Evolutionary conservation across 2,888 invertebrate species (phyloP), one percentile per base, ranked within the genome.

Genomic region (Zaprionus bogoriensis): DNA sequence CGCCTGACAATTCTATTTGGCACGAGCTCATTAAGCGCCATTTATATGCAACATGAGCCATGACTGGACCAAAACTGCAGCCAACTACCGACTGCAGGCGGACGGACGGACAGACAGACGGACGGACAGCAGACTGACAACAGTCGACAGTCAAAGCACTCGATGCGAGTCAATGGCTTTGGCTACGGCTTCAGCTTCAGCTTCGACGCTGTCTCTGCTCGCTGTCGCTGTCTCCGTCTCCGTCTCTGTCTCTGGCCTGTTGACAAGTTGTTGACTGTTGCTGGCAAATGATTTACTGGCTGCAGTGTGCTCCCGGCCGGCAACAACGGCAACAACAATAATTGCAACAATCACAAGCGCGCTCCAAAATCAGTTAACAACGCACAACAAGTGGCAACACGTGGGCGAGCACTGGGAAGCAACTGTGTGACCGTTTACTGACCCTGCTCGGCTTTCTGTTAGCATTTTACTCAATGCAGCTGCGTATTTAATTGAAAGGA

Each of bases 1-100:
- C 64, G 46, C 67, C 85, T 79, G 79, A 82, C 78, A 79, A 85
- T 89, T 88, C 85, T 77, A 85, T 85, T 84, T 87, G 88, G 88
- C 89, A 88, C 89, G 88, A 88, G 88, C 88, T 88, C 89, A 88
- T 88, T 89, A 89, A 88, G 84, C 76, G 75, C 87, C 87, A 88
- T 88, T 89, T 88, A 88, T 88, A 88, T 89, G 86, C 89, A 82
- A 79, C 82, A 87, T 84, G 69, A 76, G 75, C 75, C 81, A 75
- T 85, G 78, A 81, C 77, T 80, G 83, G 75, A 68, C 77, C 82
- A 84, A 79, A 76, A 47, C 45, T 50, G 12, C 39, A 23, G 14
- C 17, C 39, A 32, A 68, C 69, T 12, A 44, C 41, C 17, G 23
- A 51, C n/a, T n/a, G n/a, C 22, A 39, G 46, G 19, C 39, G n/a